Evolutionary conservation across 2,113 vertebrate species (phyloP), one percentile per base, ranked within the genome.

Genomic region (Psettodes erumei): DNA sequence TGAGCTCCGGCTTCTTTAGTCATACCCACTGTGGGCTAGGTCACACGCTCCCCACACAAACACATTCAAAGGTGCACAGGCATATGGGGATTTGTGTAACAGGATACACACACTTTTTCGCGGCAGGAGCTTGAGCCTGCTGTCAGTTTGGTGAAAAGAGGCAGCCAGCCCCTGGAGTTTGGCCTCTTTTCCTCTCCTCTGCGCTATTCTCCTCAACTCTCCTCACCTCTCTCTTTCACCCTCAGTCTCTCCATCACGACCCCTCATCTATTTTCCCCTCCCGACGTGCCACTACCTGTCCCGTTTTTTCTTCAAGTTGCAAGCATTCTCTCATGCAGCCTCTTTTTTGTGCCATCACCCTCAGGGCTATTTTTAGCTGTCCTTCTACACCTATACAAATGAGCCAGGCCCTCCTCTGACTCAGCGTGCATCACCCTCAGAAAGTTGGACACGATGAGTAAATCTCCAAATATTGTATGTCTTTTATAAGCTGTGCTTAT

Each of bases 301-400:
- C 76, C 11, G 2, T 18, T 56, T 45, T n/a, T 27, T 73, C 58
- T 35, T 33, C 2, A 42, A 55, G 19, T 76, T 73, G 18, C 71
- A n/a, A 77, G 65, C 62, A 21, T 5, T 73, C 28, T 54, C 64
- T 35, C 75, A 71, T 59, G 51, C 33, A 43, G 68, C 75, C 50
- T 79, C 53, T 72, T 59, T 71, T 72, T 58, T 71, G 60, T 68
- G 76, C 71, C 60, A n/a, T 77, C 82, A 54, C 54, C 83, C 80
- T 53, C 21, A 0, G 1, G 69, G 85, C 77, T 92, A 92, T 93
- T 91, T 92, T 90, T 89, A 90, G 88, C 78, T 8, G 18, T 81
- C 62, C 75, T 75, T 58, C 79, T 76, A 82, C 90, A 85, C 83
- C 84, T 81, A 68, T 74, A 74, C 62, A 86, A 87, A 85, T 53